These are phyloP conservation scores for Hydrotaea diabolus DNA, from an alignment of 2,888 invertebrate genomes.

Conservation along the genomic window DNA sequence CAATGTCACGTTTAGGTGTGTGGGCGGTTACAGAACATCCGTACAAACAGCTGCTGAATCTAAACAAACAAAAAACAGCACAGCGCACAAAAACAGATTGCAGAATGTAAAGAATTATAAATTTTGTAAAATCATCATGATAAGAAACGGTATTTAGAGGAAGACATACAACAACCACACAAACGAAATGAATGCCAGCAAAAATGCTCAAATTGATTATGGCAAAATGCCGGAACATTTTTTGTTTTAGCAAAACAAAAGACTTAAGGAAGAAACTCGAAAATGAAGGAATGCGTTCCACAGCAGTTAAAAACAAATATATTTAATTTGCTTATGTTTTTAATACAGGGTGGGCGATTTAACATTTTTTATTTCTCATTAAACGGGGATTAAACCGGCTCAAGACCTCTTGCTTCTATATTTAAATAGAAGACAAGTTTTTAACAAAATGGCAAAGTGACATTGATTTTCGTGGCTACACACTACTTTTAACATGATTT, in stretches of 20 bases:
- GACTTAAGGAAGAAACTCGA: constrained; percentile 11
- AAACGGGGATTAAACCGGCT: too few relatives aligned
- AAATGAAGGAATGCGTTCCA: too few relatives aligned
- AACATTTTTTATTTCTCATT: too few relatives aligned
- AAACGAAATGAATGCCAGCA: not conserved
- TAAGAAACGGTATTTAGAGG: constrained; percentile 9
- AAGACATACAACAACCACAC: too few relatives aligned
- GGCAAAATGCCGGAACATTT: not conserved
- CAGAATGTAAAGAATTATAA: constrained; percentile 30
- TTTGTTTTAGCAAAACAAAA: not conserved
- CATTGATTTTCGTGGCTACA: too few relatives aligned
- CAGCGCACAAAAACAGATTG: constrained; percentile 6
- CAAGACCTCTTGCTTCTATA: too few relatives aligned
- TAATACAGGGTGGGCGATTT: too few relatives aligned
- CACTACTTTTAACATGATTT: too few relatives aligned
- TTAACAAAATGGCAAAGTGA: too few relatives aligned
- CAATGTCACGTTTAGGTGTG: constrained; percentile 50
- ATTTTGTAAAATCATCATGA: constrained; percentile 33
- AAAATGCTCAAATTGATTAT: constrained; percentile 2
- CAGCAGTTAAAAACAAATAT: too few relatives aligned
- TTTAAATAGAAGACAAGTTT: too few relatives aligned
- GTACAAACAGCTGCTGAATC: constrained; percentile 34
- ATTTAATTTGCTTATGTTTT: too few relatives aligned
- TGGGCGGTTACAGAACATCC: constrained; percentile 50
- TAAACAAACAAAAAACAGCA: not conserved